Conservation (phyloP, 2,797 vertebrate species). For the Paguma larvata region DNA sequence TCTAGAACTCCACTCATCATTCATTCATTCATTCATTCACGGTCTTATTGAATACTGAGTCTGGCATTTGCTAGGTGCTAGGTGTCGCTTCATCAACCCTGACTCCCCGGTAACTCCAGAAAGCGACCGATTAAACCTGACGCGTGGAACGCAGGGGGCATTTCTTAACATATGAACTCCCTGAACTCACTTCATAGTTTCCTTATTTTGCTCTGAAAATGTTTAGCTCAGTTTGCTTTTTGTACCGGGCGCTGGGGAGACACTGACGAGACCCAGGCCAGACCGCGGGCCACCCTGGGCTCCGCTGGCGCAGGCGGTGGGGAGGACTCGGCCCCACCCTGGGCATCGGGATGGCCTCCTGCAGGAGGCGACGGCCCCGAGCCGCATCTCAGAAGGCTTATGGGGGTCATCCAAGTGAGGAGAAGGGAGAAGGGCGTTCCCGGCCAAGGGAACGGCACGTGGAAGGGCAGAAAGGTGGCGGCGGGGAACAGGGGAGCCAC, state of each 20-base stretch:
- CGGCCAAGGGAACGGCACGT: background rate
- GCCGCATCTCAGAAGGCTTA: background rate
- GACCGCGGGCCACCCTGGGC: background rate
- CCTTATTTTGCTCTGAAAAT: background rate
- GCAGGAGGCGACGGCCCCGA: background rate
- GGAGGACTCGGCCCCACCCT: background rate
- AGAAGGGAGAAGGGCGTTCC: background rate
- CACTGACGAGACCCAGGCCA: background rate
- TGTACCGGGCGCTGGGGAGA: background rate
- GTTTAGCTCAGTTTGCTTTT: slow-evolving; percentile 21
- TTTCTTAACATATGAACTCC: background rate
- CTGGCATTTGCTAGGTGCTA: background rate
- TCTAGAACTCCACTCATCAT: background rate
- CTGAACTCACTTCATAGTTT: background rate
- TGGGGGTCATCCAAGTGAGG: background rate
- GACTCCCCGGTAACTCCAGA: background rate
- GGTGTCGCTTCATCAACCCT: background rate
- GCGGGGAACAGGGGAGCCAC: background rate
- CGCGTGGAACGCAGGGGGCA: background rate
- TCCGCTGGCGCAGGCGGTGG: background rate
- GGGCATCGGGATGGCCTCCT: background rate
- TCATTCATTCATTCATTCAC: background rate
- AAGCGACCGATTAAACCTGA: background rate
- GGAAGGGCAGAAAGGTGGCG: background rate
- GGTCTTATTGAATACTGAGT: background rate